Evolutionary conservation across 2,113 vertebrate species (phyloP).

Genomic region (Phainopepla nitens): DNA sequence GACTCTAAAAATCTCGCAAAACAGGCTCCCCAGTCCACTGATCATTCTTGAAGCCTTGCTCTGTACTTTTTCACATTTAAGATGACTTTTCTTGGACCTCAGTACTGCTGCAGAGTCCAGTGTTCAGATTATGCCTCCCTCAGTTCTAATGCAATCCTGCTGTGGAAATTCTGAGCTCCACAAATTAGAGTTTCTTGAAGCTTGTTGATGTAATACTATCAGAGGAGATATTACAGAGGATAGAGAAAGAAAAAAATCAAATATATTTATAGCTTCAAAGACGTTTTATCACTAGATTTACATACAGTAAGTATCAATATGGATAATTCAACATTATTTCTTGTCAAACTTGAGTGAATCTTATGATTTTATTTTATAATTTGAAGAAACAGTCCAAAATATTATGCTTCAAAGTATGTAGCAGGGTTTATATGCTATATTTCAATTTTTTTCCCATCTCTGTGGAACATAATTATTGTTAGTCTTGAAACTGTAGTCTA

Average conservation of each 20-base stretch:
- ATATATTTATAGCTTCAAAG: background rate
- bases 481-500: background rate
- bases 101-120: background rate
- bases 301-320: background rate
- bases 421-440: accelerated
- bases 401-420: background rate
- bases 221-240: background rate
- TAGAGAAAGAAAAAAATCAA: background rate
- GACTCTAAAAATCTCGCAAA: background rate
- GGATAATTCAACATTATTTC: background rate
- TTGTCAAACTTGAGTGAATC: background rate
- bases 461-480: background rate
- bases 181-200: background rate
- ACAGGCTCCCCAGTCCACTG: background rate
- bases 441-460: background rate
- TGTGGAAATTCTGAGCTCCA: background rate
- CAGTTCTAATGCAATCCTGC: background rate
- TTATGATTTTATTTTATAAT: background rate
- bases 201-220: background rate
- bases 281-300: background rate
- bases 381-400: background rate
- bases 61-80: background rate
- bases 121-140: background rate
- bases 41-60: background rate
- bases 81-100: background rate